Evolutionary conservation across 1,140 invertebrate species (phyloP), one percentile per base, ranked within the genome.

Genomic region (Pararge aegeria): DNA sequence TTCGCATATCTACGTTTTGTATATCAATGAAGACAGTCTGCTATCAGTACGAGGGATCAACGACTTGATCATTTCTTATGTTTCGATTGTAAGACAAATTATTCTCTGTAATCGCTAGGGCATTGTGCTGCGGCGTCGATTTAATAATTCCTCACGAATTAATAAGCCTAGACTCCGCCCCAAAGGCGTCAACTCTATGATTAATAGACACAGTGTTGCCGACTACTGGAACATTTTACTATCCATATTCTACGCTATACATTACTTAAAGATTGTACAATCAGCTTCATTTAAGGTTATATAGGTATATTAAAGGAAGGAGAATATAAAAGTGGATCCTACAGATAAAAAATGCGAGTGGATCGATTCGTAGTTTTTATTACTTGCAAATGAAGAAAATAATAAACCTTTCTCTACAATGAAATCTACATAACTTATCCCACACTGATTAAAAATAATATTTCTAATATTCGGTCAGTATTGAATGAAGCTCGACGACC

Each of bases 131-230:
- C 59, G 67, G 66, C 59, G 71, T 78, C 64, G 67, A 75, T 75
- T 86, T 84, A 80, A 81, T 83, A 84, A 83, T 78, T 82, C 74
- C 66, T 68, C 66, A 73, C 58, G 83, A 84, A 86, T 89, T 87
- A 89, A 87, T 89, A 89, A 87, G 75, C 51, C 54, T 29, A 75
- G 55, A 75, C 83, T 68, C 58, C 86, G 83, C 86, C 85, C 70
- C 52, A 64, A 84, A 86, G 86, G 86, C 83, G 83, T 84, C 75
- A 70, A 78, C 81, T 55, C 44, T 18, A 66, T 83, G 80, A 89
- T 87, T 87, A 87, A 87, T 87, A 80, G 66, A 61, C 16, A 52
- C 21, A 38, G 29, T 44, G 38, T 27, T 21, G 46, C 21, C 29
- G 55, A 68, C 66, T 57, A 64, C 61, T 61, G 57, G 30, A 56